A percentile compares a stretch with the other conserved stretches of the same genome.
phyloP scores from a whole-genome alignment of 2,888 invertebrate species.

The Cryptophagus acutangulus region DNA sequence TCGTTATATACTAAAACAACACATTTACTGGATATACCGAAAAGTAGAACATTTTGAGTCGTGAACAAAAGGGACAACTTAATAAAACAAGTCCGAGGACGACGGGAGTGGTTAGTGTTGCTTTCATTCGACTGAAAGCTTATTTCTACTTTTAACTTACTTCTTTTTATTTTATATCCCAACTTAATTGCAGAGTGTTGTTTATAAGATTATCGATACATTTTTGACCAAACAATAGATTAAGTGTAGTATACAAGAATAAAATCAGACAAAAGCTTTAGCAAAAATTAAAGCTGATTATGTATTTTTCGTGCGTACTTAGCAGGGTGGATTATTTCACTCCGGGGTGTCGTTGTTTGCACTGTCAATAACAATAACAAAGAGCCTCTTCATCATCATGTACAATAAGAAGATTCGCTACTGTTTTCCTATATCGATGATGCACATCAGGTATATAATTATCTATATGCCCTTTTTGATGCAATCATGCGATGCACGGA shows the following conservation, averaged over 20 bases:
- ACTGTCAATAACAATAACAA: conserved; percentile 42
- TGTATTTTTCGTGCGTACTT: conserved; percentile 28
- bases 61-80: conserved; percentile 30
- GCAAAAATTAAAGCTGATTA: conserved; percentile 40
- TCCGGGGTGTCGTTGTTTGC: conserved; percentile 44
- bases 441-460: no score
- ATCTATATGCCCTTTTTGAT: no score
- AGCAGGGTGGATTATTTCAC: conserved; percentile 45
- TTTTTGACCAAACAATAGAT: background rate
- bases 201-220: no score
- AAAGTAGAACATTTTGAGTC: conserved; percentile 27
- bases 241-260: background rate
- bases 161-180: no score
- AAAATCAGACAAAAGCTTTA: background rate
- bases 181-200: no score
- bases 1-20: conserved; percentile 16
- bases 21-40: background rate
- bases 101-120: no score
- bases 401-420: conserved; percentile 42
- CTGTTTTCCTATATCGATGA: no score
- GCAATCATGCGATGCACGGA: no score
- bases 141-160: no score
- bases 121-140: conserved; percentile 24
- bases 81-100: conserved; percentile 30
- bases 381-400: conserved; percentile 30